Conservation (phyloP, 2,797 vertebrate genomes). For the Leptoclinus maculatus region DNA sequence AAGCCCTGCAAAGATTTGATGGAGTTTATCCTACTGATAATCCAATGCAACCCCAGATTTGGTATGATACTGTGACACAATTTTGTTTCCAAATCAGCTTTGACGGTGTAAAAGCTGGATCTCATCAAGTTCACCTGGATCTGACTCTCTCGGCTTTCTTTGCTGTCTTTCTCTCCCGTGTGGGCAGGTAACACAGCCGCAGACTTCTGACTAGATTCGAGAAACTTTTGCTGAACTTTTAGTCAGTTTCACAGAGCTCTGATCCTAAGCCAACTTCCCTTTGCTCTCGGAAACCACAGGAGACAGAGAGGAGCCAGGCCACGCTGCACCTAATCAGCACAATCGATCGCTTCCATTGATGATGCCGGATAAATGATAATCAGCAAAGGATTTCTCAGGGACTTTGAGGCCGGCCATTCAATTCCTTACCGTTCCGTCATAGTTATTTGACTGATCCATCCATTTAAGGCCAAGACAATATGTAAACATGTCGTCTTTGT, state of each 20-base stretch:
- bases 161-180: background rate
- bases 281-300: slow-evolving; percentile 8
- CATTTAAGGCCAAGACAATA: background rate
- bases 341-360: slow-evolving; percentile 46
- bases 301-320: slow-evolving; percentile 3
- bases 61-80: background rate
- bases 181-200: background rate
- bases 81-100: slow-evolving; percentile 13
- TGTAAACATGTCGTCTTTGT: background rate
- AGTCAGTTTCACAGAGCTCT: slow-evolving; percentile 38
- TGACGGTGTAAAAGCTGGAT: background rate
- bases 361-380: slow-evolving; percentile 43
- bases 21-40: background rate
- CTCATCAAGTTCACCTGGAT: background rate
- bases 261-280: slow-evolving; percentile 33
- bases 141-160: background rate
- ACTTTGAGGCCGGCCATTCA: background rate
- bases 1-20: background rate
- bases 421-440: slow-evolving; percentile 1
- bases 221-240: slow-evolving; percentile 46
- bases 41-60: slow-evolving; percentile 5
- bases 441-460: slow-evolving; percentile 23
- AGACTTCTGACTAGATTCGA: background rate
- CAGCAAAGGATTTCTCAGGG: slow-evolving; percentile 41
- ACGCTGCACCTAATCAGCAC: slow-evolving; percentile 26